Conservation (phyloP, 1,140 invertebrate species). For the Pararge aegeria region DNA sequence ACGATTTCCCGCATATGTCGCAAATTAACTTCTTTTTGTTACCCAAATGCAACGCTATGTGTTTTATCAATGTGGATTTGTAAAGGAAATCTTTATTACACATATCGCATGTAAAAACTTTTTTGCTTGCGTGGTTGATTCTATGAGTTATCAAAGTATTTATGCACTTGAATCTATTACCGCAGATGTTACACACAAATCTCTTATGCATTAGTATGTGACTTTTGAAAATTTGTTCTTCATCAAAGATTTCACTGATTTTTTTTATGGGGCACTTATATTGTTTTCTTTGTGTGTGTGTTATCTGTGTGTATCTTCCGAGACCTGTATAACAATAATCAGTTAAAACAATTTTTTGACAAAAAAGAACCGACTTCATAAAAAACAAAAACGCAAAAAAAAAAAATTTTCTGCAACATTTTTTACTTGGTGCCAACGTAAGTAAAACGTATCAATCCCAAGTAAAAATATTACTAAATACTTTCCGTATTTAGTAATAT, state of each 20-base stretch:
- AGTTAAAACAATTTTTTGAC: no score
- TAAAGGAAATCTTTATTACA: constrained; percentile 13
- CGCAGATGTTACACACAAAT: not conserved
- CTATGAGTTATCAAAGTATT: not conserved
- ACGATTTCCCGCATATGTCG: constrained; percentile 13
- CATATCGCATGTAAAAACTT: constrained; percentile 7
- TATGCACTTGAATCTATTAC: not conserved
- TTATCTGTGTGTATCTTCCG: no score
- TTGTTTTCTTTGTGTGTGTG: no score
- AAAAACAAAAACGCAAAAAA: no score
- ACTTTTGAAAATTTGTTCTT: not conserved
- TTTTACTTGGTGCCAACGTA: no score
- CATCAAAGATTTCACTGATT: not conserved
- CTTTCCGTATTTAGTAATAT: no score
- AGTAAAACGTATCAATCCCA: no score
- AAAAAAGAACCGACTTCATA: no score
- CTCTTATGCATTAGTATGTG: not conserved
- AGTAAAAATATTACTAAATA: no score
- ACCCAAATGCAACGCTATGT: constrained; percentile 5
- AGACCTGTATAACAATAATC: no score
- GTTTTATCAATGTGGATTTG: constrained; percentile 4
- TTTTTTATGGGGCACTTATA: no score
- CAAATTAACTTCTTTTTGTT: constrained; percentile 14
- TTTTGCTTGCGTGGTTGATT: constrained; percentile 2
- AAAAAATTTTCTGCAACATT: no score